phyloP scores from a whole-genome alignment of 2,888 invertebrate genomes.

The Girardia tigrina region DNA sequence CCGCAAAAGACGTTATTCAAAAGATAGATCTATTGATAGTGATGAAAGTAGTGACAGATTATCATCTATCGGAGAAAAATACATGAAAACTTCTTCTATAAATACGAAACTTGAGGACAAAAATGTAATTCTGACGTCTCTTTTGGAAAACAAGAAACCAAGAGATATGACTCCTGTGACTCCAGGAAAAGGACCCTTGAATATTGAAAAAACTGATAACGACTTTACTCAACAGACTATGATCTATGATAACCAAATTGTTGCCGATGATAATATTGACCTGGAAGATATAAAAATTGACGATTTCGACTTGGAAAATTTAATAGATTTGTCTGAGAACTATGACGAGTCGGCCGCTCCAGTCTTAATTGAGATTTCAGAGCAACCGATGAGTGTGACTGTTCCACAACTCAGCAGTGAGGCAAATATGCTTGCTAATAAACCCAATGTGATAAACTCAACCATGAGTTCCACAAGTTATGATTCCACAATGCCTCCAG shows the following conservation, averaged over 20 bases:
- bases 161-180: neutral
- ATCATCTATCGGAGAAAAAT: neutral
- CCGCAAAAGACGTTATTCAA: neutral
- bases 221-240: constrained; percentile 1
- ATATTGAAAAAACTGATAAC: neutral
- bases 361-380: neutral
- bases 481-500: neutral
- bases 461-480: neutral
- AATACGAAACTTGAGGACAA: neutral
- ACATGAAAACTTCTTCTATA: neutral
- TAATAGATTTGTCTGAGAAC: neutral
- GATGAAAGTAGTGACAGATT: constrained; percentile 19
- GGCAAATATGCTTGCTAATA: neutral
- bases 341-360: neutral
- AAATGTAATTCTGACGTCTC: constrained; percentile 4
- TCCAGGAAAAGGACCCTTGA: neutral
- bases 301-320: constrained; percentile 2
- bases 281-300: constrained; percentile 6
- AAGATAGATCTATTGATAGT: neutral
- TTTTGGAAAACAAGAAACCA: neutral
- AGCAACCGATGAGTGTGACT: neutral
- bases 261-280: constrained; percentile 4
- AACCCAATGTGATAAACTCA: neutral
- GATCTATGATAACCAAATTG: neutral
- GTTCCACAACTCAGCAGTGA: neutral